These are phyloP conservation scores for Sesia apiformis DNA, from an alignment of 2,888 invertebrate species.

Conservation along the genomic window DNA sequence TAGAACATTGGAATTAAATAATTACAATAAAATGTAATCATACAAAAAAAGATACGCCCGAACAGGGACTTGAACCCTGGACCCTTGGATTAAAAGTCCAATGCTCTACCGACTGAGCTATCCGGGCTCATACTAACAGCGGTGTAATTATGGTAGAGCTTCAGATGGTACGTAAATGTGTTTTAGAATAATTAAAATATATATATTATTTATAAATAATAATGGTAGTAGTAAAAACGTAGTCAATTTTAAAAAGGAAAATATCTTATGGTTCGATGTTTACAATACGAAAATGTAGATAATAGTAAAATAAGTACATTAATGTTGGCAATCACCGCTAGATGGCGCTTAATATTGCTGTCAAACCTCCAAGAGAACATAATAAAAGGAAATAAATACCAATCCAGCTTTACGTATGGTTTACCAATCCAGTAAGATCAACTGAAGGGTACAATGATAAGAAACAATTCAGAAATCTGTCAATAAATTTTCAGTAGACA, in stretches of 20 bases:
- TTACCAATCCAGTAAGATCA: no score
- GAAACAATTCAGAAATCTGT: no score
- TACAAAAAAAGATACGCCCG: conserved; percentile 39
- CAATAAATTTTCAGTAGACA: no score
- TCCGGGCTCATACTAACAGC: conserved; percentile 50
- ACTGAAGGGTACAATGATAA: no score
- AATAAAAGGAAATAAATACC: neutral
- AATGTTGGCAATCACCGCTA: conserved; percentile 40
- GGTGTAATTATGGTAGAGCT: conserved; percentile 5
- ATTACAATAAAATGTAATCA: neutral
- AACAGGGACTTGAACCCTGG: conserved; percentile 76
- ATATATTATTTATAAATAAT: no score
- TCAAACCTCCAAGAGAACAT: neutral
- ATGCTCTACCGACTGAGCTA: conserved; percentile 76
- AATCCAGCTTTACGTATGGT: no score
- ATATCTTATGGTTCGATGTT: no score
- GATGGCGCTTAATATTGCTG: conserved; percentile 31
- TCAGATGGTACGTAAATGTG: neutral
- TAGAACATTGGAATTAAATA: no score
- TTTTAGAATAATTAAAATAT: neutral
- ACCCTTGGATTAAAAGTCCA: conserved; percentile 76
- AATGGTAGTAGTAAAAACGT: no score
- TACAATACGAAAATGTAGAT: no score
- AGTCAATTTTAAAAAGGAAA: neutral
- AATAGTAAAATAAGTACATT: neutral